phyloP scores from a whole-genome alignment of 2,113 vertebrate species.

The Podilymbus podiceps region DNA sequence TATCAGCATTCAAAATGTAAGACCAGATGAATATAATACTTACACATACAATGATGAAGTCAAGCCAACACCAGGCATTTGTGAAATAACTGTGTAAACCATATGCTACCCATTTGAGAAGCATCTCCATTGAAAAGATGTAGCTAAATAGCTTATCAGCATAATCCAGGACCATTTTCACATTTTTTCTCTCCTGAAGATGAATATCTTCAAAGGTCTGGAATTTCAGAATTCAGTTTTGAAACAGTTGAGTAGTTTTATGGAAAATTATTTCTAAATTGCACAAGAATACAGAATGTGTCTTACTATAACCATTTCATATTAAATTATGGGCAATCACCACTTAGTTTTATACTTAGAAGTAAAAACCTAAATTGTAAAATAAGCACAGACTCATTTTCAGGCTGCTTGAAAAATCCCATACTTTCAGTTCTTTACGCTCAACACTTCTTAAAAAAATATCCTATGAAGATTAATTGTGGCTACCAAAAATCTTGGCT shows the following conservation, averaged over 20 bases:
- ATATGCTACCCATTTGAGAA: constrained; percentile 93
- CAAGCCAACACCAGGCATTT: constrained; percentile 94
- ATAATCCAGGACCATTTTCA: constrained; percentile 81
- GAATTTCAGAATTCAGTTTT: constrained; percentile 26
- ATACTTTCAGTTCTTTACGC: not conserved
- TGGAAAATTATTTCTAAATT: not conserved
- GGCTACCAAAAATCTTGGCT: not conserved
- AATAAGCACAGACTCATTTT: not conserved
- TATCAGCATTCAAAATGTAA: not conserved
- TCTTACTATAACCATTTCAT: not conserved
- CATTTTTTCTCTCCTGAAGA: constrained; percentile 69
- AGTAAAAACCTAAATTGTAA: not conserved
- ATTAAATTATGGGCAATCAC: not conserved
- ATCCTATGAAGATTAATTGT: not conserved
- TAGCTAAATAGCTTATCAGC: constrained; percentile 90
- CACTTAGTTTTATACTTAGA: not conserved
- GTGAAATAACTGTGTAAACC: constrained; percentile 95
- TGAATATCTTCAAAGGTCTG: constrained; percentile 94
- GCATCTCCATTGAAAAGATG: constrained; percentile 92
- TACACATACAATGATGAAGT: constrained; percentile 90
- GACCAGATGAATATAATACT: constrained; percentile 47
- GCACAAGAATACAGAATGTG: not conserved
- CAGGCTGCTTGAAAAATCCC: not conserved
- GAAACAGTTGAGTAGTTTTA: not conserved
- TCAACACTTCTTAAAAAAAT: not conserved